These are phyloP conservation scores for Ranitomeya imitator DNA, from an alignment of 2,113 vertebrate species.

Conservation along the genomic window DNA sequence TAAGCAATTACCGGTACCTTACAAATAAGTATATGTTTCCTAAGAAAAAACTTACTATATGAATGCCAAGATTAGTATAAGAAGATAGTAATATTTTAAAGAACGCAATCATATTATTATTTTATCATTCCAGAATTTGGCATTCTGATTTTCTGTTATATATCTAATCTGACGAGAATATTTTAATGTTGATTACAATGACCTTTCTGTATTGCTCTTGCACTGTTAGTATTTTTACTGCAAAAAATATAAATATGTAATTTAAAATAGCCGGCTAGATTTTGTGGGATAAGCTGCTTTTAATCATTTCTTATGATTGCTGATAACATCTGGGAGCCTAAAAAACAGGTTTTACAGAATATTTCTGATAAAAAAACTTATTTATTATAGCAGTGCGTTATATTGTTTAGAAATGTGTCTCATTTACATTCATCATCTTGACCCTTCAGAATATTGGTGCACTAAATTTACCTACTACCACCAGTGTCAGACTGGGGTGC, in stretches of 20 bases:
- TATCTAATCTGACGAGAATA: neutral
- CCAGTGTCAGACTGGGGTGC: no score
- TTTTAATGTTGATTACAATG: constrained; percentile 13
- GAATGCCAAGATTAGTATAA: neutral
- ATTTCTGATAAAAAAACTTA: neutral
- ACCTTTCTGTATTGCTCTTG: constrained; percentile 12
- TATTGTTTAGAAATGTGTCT: neutral
- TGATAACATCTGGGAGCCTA: constrained; percentile 22
- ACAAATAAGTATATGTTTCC: neutral
- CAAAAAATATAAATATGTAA: constrained; percentile 4
- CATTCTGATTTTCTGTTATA: neutral
- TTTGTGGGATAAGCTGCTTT: constrained; percentile 30
- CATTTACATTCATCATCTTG: neutral
- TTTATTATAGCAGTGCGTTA: neutral
- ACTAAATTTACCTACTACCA: neutral
- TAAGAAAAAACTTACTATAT: neutral
- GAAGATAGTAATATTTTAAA: neutral
- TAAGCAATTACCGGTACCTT: neutral
- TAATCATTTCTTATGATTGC: constrained; percentile 21
- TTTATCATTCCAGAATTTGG: neutral
- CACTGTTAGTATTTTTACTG: constrained; percentile 3
- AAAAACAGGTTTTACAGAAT: neutral
- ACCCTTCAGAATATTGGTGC: neutral
- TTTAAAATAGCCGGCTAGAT: constrained; percentile 29
- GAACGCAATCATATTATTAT: neutral